Conservation (phyloP, 2,888 invertebrate species). For the Trisateles emortualis region DNA sequence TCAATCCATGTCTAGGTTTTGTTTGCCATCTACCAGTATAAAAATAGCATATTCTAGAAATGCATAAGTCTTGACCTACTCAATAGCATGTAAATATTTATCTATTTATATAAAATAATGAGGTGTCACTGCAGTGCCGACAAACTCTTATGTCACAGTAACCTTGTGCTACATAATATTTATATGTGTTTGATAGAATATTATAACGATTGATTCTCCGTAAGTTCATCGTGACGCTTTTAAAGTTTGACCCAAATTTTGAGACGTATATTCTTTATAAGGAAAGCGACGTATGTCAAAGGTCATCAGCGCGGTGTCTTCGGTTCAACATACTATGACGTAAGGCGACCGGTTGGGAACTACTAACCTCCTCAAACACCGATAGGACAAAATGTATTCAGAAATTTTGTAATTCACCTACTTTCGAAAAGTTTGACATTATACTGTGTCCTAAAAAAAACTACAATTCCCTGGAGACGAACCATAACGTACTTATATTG, state of each 20-base stretch:
- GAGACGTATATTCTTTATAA: conserved; percentile 50
- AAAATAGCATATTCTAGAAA: conserved; percentile 10
- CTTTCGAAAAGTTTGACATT: conserved; percentile 20
- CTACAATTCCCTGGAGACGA: too few species aligned
- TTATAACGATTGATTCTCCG: conserved; percentile 38
- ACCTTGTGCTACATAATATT: conserved; percentile 63
- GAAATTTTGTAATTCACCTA: conserved; percentile 52
- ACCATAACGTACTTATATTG: too few species aligned
- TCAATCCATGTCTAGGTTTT: too few species aligned
- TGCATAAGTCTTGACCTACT: conserved; percentile 53
- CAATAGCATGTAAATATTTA: conserved; percentile 43
- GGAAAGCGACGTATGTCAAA: conserved; percentile 69
- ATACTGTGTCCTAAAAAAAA: background rate
- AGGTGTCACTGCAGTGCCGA: conserved; percentile 52
- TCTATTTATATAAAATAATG: conserved; percentile 51
- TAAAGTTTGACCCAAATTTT: conserved; percentile 66
- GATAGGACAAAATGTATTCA: conserved; percentile 51
- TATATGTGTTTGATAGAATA: conserved; percentile 36
- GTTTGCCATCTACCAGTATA: too few species aligned
- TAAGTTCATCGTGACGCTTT: conserved; percentile 38
- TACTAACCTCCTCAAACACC: conserved; percentile 40
- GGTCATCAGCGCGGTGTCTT: conserved; percentile 65
- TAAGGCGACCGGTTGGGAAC: conserved; percentile 65
- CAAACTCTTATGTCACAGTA: conserved; percentile 54
- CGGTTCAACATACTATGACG: conserved; percentile 73